Conservation (phyloP, 2,888 invertebrate species). For the Platyscelio sp. region DNA sequence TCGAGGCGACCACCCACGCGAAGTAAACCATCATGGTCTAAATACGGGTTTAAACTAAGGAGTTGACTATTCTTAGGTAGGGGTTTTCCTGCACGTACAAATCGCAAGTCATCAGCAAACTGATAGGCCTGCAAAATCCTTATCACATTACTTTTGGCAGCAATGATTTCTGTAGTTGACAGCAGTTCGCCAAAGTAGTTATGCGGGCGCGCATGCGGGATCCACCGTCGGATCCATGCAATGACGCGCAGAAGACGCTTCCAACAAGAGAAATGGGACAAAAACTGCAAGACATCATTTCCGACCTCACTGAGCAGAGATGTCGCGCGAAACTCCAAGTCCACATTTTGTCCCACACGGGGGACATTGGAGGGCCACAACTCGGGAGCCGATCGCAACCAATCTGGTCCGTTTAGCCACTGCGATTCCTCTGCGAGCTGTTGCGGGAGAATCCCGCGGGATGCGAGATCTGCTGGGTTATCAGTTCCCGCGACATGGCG, state of each 20-base stretch:
- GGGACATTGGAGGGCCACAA: not conserved
- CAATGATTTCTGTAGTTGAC: not conserved
- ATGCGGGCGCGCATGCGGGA: not conserved
- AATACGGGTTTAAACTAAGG: not conserved
- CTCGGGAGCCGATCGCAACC: not conserved
- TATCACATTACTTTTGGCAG: not conserved
- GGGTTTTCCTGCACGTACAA: too few species aligned
- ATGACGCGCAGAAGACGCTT: not conserved
- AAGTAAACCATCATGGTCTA: not conserved
- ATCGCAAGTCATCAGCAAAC: not conserved
- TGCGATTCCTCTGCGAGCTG: not conserved
- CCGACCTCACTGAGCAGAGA: not conserved
- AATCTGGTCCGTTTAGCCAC: not conserved
- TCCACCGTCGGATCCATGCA: not conserved
- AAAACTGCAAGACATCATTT: not conserved
- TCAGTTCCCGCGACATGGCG: not conserved
- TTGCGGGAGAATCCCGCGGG: not conserved
- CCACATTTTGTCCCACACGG: too few species aligned
- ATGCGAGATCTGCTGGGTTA: conserved; percentile 4
- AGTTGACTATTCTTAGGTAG: not conserved
- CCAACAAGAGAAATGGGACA: not conserved
- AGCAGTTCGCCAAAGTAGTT: not conserved
- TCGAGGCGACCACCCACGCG: not conserved
- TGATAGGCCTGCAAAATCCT: not conserved
- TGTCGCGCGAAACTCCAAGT: not conserved